Base-by-base conservation (phyloP, 2,113 vertebrate species). In the Emberiza fucata region DNA sequence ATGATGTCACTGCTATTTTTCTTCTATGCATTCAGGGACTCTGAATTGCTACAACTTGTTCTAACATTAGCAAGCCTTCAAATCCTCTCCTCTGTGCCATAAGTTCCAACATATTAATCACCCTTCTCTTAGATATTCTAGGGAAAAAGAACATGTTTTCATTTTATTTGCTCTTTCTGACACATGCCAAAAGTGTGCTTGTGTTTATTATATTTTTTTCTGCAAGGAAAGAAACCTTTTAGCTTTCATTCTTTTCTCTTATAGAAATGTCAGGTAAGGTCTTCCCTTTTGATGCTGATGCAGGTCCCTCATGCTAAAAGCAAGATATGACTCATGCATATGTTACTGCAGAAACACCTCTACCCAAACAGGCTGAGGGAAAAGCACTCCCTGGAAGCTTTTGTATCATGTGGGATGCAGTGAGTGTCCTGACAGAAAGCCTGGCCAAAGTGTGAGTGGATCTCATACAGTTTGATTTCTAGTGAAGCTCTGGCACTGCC, bases 401-500 rank as follows among this genome's bases (percentile, higher is more conserved):
- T 23, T 17, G 8, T 17, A 4, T 50, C 75, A 51, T 53, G 10
- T 61, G 68, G 82, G 78, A 28, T 51, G 24, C n/a, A 31, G 27
- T 37, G 31, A 44, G 13, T 45, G 69, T 23, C 19, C 42, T 53
- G 66, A 21, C 5, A 72, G 29, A 73, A 78, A 76, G 59, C 54
- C 21, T 50, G 35, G 9, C 40, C 11, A 39, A 21, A n/a, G 8
- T 11, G 7, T 25, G n/a, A 50, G 42, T 12, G 31, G 7, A 4
- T 37, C 56, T n/a, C 0, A 0, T 8, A 4, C 0, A 0, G 33
- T 31, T 23, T 1, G 12, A 2, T 25, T 70, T 78, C 47, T 68
- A 8, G 28, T 13, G 39, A 17, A 48, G 47, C 31, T 40, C 37
- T 78, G 56, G 37, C 28, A 11, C 21, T 29, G 53, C 15, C 8